A percentile compares a stretch with the other conserved stretches of the same genome.
Conservation (phyloP, 2,797 vertebrate species). For the Crocodylus rhombifer region DNA sequence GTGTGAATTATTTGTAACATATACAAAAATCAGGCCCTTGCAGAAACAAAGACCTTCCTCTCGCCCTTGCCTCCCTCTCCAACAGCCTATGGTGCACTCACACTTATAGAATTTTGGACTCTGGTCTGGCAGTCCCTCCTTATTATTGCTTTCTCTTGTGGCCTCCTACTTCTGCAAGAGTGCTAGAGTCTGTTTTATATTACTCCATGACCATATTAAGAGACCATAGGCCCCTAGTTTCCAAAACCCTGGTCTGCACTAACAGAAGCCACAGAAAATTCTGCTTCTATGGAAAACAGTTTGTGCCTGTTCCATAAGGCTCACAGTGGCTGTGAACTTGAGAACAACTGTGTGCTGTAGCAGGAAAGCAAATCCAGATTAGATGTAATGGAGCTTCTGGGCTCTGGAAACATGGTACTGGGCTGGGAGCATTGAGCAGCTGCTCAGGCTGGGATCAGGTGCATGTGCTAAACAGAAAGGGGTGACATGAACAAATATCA, state of each 20-base stretch:
- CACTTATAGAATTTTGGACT: not conserved
- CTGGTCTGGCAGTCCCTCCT: not conserved
- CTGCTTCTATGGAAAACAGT: not conserved
- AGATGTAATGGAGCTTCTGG: not conserved
- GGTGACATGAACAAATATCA: not conserved
- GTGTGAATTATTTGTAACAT: not conserved
- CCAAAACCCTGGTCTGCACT: not conserved
- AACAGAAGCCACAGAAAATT: not conserved
- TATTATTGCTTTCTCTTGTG: no score
- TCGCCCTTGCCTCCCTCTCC: no score
- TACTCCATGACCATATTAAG: no score
- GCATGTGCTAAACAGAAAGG: fast-evolving
- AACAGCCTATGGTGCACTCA: not conserved
- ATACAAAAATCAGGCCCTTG: not conserved
- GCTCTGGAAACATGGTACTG: not conserved
- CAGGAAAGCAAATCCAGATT: not conserved
- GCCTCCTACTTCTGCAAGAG: no score
- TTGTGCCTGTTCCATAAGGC: not conserved
- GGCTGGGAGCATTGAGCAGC: not conserved
- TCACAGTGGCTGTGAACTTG: not conserved
- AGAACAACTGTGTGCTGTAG: not conserved
- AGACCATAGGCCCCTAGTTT: not conserved
- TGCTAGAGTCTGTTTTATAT: no score
- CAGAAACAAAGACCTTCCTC: not conserved
- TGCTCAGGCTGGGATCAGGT: not conserved